Base-by-base conservation (phyloP, 2,888 invertebrate genomes). In the Phania funesta region DNA sequence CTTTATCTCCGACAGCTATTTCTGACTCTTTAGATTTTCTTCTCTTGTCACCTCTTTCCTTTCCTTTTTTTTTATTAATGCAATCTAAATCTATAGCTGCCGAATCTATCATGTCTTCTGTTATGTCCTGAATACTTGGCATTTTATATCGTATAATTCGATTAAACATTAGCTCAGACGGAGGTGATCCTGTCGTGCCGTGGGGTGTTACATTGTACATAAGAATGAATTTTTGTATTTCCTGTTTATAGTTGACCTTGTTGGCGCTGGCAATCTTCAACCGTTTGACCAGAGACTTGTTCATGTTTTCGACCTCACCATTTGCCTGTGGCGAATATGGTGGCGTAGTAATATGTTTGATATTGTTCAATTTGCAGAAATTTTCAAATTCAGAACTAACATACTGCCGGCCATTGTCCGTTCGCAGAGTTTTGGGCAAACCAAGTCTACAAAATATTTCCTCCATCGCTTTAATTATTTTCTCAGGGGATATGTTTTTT, bases 321-420 rank as follows among this genome's bases (percentile, higher is more conserved):
- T 84, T 83, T 9, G 79, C 73, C 41, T 82, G 71, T 4, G 4
- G 54, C 54, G 32, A 54, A 18, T 54, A 54, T 1, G 84, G 84
- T 35, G 78, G 80, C 3, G n/a, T n/a, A n/a, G n/a, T n/a, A n/a
- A n/a, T n/a, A n/a, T n/a, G n/a, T n/a, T n/a, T n/a, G n/a, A n/a
- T n/a, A n/a, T n/a, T n/a, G n/a, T n/a, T n/a, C n/a, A n/a, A n/a
- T n/a, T n/a, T n/a, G n/a, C n/a, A n/a, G n/a, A 80, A 83, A 3
- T 3, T n/a, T 24, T 81, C 83, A 32, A 84, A 85, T 67, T 84
- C 83, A 16, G 76, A 62, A 35, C 84, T 85, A 11, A 75, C 67
- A 48, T 83, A 84, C 60, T 85, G 82, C 16, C 77, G 67, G n/a
- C n/a, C n/a, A n/a, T n/a, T n/a, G n/a, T n/a, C n/a, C n/a, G n/a